phyloP scores from a whole-genome alignment of 2,888 invertebrate species.

The Yponomeuta cagnagella region DNA sequence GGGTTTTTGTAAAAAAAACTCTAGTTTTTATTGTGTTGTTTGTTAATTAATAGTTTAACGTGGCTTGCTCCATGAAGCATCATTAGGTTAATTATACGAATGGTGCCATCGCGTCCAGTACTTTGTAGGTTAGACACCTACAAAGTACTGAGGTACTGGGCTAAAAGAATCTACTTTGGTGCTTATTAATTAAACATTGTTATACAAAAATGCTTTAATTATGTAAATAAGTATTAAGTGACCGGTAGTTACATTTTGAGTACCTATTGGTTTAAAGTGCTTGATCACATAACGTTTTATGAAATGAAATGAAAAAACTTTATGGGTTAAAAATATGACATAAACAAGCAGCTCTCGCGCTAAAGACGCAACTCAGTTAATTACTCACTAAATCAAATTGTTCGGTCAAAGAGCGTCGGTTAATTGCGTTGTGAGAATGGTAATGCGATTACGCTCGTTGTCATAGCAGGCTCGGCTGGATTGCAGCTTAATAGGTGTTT shows the following conservation, averaged over 20 bases:
- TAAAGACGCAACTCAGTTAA: neutral
- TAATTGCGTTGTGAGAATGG: constrained; percentile 8
- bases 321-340: neutral
- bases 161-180: too few species aligned
- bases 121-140: neutral
- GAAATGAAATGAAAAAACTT: too few species aligned
- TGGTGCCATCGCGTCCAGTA: neutral
- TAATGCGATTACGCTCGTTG: constrained; percentile 9
- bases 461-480: neutral
- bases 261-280: neutral
- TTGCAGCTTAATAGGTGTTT: neutral
- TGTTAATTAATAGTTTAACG: constrained; percentile 3
- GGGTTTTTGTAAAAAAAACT: neutral
- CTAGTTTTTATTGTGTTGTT: neutral
- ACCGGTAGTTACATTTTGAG: too few species aligned
- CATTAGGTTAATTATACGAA: constrained; percentile 2
- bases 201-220: too few species aligned
- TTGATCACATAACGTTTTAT: too few species aligned
- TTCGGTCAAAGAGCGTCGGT: neutral
- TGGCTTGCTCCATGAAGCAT: neutral
- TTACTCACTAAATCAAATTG: neutral
- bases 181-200: too few species aligned
- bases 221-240: too few species aligned
- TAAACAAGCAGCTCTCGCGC: neutral
- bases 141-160: neutral